A percentile compares a stretch with the other conserved stretches of the same genome.
phyloP scores from a whole-genome alignment of 2,888 invertebrate genomes.

The Melipona bicolor region DNA sequence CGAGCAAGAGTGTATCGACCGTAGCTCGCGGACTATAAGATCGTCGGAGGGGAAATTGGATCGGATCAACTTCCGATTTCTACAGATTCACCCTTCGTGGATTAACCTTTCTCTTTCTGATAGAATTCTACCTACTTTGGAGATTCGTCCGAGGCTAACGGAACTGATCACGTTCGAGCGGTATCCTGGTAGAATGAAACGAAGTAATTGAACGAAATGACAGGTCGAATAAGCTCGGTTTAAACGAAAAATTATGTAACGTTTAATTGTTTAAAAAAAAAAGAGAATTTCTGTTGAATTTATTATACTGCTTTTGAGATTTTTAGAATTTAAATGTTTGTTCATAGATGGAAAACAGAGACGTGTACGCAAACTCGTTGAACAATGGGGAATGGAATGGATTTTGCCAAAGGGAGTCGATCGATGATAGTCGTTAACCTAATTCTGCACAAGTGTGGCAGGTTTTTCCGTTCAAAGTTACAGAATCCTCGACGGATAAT shows the following conservation, averaged over 20 bases:
- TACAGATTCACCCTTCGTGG: not conserved
- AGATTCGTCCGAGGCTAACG: not conserved
- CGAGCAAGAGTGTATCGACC: not conserved
- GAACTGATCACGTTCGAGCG: no score
- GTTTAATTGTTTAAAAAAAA: not conserved
- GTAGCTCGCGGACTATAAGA: not conserved
- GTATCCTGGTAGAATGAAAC: no score
- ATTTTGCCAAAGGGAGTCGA: slow-evolving; percentile 14
- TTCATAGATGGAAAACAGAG: not conserved
- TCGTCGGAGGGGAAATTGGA: not conserved
- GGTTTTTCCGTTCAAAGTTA: slow-evolving; percentile 7
- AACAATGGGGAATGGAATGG: no score
- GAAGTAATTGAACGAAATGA: no score
- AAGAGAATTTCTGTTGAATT: no score
- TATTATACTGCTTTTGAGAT: not conserved
- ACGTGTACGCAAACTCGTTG: no score
- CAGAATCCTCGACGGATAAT: slow-evolving; percentile 23
- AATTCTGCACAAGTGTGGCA: slow-evolving; percentile 10
- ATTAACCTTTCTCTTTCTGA: not conserved
- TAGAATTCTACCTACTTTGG: not conserved
- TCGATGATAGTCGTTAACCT: slow-evolving; percentile 28
- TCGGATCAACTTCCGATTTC: not conserved
- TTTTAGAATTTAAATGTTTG: not conserved
- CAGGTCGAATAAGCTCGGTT: no score
- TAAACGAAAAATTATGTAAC: no score